phyloP scores from a whole-genome alignment of 2,797 vertebrate species.

The Cynopterus sphinx region DNA sequence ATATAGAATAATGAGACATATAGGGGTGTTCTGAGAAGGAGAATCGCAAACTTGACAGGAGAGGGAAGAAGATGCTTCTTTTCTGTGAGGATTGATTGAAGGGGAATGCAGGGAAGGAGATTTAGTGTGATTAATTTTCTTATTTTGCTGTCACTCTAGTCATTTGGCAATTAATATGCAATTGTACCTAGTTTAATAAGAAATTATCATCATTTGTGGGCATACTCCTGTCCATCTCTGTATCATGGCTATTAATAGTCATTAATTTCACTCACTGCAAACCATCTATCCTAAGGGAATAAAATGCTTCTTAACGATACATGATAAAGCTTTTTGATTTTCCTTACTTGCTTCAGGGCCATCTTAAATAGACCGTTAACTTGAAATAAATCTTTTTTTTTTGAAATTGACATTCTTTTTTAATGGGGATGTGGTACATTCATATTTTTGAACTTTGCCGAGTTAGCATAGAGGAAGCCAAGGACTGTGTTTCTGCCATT shows the following conservation, averaged over 20 bases:
- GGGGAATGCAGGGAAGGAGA: background rate
- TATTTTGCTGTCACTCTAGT: background rate
- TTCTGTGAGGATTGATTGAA: background rate
- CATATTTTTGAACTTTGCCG: background rate
- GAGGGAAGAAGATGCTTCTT: background rate
- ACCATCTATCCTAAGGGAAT: background rate
- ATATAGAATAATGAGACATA: background rate
- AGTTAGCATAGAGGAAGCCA: background rate
- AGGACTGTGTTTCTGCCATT: background rate
- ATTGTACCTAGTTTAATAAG: background rate
- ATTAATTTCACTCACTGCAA: background rate
- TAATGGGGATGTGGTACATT: background rate
- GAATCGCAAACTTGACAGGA: background rate
- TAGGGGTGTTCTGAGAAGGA: background rate
- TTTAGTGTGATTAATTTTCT: background rate
- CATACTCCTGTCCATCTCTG: background rate
- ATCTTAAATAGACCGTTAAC: background rate
- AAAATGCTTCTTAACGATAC: background rate
- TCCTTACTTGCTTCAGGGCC: background rate
- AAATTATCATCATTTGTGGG: background rate
- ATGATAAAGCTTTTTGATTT: background rate
- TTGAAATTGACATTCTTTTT: background rate
- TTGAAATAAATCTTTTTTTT: background rate
- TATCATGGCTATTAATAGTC: background rate
- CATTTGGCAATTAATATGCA: background rate